Evolutionary conservation across 2,113 vertebrate species (phyloP), one percentile per base, ranked within the genome.

Genomic region (Hylia prasina): DNA sequence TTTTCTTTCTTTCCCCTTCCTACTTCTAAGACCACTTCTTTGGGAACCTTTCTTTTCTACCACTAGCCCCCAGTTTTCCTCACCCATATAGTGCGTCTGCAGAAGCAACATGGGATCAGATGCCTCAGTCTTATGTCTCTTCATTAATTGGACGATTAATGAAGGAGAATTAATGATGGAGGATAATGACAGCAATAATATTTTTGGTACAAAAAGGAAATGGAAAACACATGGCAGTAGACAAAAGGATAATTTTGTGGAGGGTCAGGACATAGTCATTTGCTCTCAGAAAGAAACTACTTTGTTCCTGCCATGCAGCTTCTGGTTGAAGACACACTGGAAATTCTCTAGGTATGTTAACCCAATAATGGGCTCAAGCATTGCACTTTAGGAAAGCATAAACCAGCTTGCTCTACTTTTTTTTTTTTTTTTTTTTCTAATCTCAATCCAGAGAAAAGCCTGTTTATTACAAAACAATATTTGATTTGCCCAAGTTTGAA

Each of bases 391-490:
- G n/a, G 16, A 89, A 76, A 39, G 7, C 12, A 72, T 22, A 85
- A 64, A 56, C 1, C 23, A 64, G 0, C 19, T 71, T 56, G 7
- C 5, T 54, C 8, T 86, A 11, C 20, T 3, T 30, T 66, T 47
- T 51, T 58, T 72, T 42, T 7, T 15, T 24, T 19, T 20, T 42
- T n/a, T n/a, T n/a, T n/a, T n/a, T n/a, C n/a, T 42, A 42, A 57
- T 39, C 8, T 0, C 1, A 30, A 68, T 6, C 23, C 63, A 82
- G 85, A 63, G 8, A 64, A 50, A 80, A 69, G 1, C 1, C 1
- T 39, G 7, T 48, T 68, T 48, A 89, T 40, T 75, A 25, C 4
- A 68, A 84, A 82, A 40, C 4, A 60, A 5, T 24, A 25, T 28
- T 63, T 44, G 2, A 4, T 57, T 64, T 92, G 5, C 4, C 5